A percentile compares a stretch with the other conserved stretches of the same genome.
These are phyloP conservation scores for Spheniscus humboldti DNA, from an alignment of 2,797 vertebrate genomes.

Conservation along the genomic window DNA sequence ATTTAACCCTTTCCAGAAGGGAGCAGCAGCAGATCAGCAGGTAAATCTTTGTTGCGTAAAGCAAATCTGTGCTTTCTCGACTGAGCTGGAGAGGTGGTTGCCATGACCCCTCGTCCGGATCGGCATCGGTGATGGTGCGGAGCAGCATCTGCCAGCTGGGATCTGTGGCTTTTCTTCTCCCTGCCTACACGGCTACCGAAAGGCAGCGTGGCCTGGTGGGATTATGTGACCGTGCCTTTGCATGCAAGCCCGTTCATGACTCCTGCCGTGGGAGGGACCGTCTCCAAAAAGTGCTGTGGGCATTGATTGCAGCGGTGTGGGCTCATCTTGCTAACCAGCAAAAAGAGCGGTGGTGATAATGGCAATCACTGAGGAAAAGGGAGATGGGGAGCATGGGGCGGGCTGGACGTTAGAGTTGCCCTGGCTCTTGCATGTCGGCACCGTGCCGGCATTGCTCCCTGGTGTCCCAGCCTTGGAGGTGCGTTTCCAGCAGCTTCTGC, in stretches of 20 bases:
- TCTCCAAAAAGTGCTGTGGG: background rate
- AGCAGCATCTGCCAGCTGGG: fast-evolving
- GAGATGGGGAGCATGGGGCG: background rate
- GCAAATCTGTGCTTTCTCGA: background rate
- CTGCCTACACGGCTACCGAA: background rate
- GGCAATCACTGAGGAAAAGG: background rate
- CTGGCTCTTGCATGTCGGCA: fast-evolving
- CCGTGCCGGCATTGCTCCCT: background rate
- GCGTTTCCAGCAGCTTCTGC: background rate
- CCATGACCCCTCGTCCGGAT: fast-evolving
- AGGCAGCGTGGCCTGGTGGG: background rate
- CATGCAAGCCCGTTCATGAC: background rate
- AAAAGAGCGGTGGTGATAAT: fast-evolving
- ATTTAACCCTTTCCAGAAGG: background rate
- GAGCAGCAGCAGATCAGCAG: background rate
- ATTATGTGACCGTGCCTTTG: background rate
- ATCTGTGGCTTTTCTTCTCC: background rate
- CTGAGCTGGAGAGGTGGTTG: background rate
- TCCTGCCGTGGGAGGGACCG: background rate
- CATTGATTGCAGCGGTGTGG: fast-evolving
- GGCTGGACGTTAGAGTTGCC: background rate
- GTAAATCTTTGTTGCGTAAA: background rate
- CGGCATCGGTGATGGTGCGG: fast-evolving
- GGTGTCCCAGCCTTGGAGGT: background rate
- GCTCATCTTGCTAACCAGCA: background rate